Percentiles rank a stretch among this genome's conserved stretches.
Evolutionary conservation across 2,888 invertebrate genomes (phyloP).

Genomic region (Stratiomys singularior): DNA sequence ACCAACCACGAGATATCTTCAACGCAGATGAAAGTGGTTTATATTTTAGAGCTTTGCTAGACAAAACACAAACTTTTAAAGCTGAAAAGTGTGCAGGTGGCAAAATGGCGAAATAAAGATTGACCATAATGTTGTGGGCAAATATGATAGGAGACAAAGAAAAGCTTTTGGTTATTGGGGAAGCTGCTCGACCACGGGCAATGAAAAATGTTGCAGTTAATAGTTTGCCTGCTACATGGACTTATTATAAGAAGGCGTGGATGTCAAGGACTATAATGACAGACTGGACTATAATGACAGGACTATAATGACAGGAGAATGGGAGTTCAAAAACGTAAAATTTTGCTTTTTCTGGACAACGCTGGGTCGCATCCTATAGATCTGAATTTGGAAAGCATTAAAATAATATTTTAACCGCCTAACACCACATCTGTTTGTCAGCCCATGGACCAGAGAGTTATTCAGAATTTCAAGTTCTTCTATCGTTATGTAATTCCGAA

Average conservation of each 20-base stretch:
- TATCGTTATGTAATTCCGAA: not conserved
- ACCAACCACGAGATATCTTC: too few species aligned
- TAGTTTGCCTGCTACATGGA: conserved; percentile 33
- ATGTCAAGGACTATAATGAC: too few species aligned
- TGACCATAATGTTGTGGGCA: too few species aligned
- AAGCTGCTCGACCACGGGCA: too few species aligned
- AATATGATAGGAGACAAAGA: too few species aligned
- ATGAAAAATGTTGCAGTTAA: too few species aligned
- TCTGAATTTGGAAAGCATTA: too few species aligned
- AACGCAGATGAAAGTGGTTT: too few species aligned
- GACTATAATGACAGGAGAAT: conserved; percentile 20
- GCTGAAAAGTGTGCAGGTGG: conserved; percentile 57
- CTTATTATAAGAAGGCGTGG: conserved; percentile 24
- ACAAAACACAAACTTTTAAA: conserved; percentile 56
- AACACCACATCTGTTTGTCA: conserved; percentile 11
- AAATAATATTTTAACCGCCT: conserved; percentile 6
- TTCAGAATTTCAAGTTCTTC: not conserved
- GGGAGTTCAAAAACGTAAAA: too few species aligned
- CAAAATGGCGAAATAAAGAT: conserved; percentile 54
- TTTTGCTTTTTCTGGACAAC: too few species aligned
- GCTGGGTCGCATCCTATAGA: too few species aligned
- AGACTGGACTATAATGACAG: conserved; percentile 46
- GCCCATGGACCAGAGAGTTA: conserved; percentile 19
- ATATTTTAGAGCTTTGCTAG: conserved; percentile 54
- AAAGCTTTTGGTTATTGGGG: too few species aligned